Evolutionary conservation across 2,113 vertebrate species (phyloP).

Genomic region (Pelobates fuscus): DNA sequence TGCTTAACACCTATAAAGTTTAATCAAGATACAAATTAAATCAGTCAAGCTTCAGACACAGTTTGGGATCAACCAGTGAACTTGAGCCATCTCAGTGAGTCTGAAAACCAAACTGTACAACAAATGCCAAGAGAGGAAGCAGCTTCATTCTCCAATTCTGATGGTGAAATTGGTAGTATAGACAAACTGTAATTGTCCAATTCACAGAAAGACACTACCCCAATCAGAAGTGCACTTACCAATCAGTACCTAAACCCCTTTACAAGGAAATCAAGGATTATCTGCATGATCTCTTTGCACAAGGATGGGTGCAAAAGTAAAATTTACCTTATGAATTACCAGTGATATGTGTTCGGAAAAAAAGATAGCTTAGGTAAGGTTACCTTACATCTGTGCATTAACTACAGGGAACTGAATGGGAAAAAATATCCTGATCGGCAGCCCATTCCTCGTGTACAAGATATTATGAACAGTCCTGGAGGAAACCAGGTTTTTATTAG

Average conservation of each 20-base stretch:
- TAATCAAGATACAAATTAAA: background rate
- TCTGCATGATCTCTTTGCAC: background rate
- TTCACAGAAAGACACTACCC: no score
- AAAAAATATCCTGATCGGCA: background rate
- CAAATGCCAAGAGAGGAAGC: background rate
- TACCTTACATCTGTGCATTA: background rate
- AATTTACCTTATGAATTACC: background rate
- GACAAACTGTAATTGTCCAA: no score
- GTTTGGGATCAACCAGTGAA: background rate
- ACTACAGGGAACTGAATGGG: background rate
- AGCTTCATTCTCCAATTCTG: no score
- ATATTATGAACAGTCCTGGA: background rate
- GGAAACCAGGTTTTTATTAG: background rate
- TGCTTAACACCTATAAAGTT: background rate
- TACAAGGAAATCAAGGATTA: no score
- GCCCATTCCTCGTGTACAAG: background rate
- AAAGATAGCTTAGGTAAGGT: no score
- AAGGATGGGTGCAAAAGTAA: background rate
- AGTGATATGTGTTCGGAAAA: background rate
- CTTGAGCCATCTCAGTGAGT: background rate
- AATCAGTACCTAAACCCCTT: no score
- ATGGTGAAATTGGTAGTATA: no score
- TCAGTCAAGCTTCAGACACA: background rate
- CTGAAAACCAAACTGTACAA: background rate
- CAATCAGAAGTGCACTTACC: no score